These are phyloP conservation scores for Lepus americanus DNA, from an alignment of 2,113 vertebrate genomes.

Conservation along the genomic window DNA sequence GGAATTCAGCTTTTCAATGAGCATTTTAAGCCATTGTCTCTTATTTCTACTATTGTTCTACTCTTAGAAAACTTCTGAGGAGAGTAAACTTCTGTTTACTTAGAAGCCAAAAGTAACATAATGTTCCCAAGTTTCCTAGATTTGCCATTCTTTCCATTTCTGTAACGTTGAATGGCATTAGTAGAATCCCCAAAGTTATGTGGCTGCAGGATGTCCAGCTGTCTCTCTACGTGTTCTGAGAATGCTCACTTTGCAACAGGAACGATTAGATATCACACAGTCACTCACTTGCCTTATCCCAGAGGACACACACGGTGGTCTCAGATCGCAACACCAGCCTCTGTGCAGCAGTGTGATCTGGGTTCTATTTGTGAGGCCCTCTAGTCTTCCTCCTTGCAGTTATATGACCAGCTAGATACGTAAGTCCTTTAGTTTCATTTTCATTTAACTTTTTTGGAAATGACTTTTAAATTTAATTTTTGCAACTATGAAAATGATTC, in stretches of 20 bases:
- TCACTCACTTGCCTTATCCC: conserved; percentile 62
- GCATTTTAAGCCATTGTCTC: conserved; percentile 35
- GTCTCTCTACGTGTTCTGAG: conserved; percentile 67
- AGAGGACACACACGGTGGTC: not conserved
- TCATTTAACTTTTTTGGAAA: conserved; percentile 64
- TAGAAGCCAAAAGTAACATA: conserved; percentile 48
- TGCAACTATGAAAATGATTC: conserved; percentile 2
- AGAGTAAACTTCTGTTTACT: conserved; percentile 47
- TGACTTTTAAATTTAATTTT: conserved; percentile 36
- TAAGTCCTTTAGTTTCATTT: conserved; percentile 75
- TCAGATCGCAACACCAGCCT: conserved; percentile 35
- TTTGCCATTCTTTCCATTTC: conserved; percentile 32
- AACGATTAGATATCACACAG: conserved; percentile 62
- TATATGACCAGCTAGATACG: conserved; percentile 66
- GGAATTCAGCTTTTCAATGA: conserved; percentile 47
- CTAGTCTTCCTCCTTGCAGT: conserved; percentile 31
- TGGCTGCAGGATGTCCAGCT: conserved; percentile 49
- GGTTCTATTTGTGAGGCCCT: conserved; percentile 71
- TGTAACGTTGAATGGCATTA: conserved; percentile 51
- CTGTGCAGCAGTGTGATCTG: conserved; percentile 60
- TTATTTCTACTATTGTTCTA: conserved; percentile 40
- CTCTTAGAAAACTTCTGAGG: conserved; percentile 46
- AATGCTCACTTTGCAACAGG: conserved; percentile 61
- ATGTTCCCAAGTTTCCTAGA: conserved; percentile 54
- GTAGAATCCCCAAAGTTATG: conserved; percentile 46